Evolutionary conservation across 2,797 vertebrate genomes (phyloP), one percentile per base, ranked within the genome.

Genomic region (Catostomus latipinnis): DNA sequence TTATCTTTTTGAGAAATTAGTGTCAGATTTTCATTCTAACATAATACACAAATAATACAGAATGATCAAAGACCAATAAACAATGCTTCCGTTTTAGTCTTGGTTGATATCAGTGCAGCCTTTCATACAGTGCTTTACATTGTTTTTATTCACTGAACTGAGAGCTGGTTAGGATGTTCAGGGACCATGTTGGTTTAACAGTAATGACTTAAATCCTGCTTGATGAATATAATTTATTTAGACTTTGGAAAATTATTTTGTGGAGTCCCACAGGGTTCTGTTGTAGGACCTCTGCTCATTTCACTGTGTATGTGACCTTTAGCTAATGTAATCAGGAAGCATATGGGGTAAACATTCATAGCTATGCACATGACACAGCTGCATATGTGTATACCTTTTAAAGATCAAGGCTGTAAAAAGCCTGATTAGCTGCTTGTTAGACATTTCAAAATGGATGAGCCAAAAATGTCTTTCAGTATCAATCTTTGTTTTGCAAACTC

Each of bases 241-340:
- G 5, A 5, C 10, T 56, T 56, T 43, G 5, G 11, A 5, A 0
- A 2, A 8, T 0, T 0, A 9, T 56, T 56, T 45, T 52, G 12
- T 52, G 22, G 18, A 65, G 72, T 66, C 52, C 34, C 62, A 16
- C 50, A 10, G 14, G 62, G 62, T 52, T 76, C 14, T 0, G 14
- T 66, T 67, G 48, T 48, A 66, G 58, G 18, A 34, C 9, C 18
- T 1, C 9, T 34, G 4, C 58, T 22, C 58, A 6, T 61, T 75
- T 45, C 34, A 16, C 53, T 6, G n/a, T 1, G 1, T 8, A n/a
- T 67, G 62, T 57, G 54, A 18, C n/a, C 14, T 56, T 18, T n/a
- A 57, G 62, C 11, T 76, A 67, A 76, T 67, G 14, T 67, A 76
- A 67, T 67, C 74, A 57, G 74, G 74, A 76, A 57, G 34, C 62